These are phyloP conservation scores for Didymodactylos carnosus DNA, from an alignment of 2,888 invertebrate genomes.

Conservation along the genomic window DNA sequence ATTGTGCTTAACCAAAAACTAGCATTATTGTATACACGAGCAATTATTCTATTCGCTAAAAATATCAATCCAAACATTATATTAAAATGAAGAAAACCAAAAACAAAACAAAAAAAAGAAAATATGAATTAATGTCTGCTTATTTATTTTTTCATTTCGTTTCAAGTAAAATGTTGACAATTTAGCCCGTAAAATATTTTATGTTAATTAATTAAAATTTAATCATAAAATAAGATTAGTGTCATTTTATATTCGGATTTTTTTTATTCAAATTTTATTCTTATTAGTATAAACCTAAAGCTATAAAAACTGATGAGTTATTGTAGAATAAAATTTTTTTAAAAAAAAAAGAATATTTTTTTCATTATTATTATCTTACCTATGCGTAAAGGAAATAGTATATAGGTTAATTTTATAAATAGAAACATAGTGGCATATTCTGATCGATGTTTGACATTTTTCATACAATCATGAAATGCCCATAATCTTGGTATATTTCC, in stretches of 20 bases:
- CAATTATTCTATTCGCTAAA: not conserved
- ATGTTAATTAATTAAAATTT: no score
- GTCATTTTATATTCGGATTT: no score
- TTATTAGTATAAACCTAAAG: not conserved
- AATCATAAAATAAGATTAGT: no score
- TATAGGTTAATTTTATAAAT: not conserved
- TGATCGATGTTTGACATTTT: not conserved
- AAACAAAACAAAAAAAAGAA: no score
- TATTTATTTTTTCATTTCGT: no score
- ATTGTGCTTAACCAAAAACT: not conserved
- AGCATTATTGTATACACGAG: not conserved
- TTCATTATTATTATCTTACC: no score
- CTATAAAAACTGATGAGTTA: not conserved
- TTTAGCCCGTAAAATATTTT: no score
- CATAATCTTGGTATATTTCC: slow-evolving; percentile 10
- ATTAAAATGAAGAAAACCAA: no score
- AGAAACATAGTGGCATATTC: not conserved
- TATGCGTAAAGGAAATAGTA: not conserved
- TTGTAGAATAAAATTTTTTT: not conserved
- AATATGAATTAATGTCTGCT: no score
- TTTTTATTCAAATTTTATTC: not conserved
- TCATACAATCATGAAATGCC: not conserved
- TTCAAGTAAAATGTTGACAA: no score
- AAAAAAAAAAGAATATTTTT: no score
- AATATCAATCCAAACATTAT: not conserved